phyloP scores from a whole-genome alignment of 1,140 invertebrate genomes.

The Dinoponera quadriceps region DNA sequence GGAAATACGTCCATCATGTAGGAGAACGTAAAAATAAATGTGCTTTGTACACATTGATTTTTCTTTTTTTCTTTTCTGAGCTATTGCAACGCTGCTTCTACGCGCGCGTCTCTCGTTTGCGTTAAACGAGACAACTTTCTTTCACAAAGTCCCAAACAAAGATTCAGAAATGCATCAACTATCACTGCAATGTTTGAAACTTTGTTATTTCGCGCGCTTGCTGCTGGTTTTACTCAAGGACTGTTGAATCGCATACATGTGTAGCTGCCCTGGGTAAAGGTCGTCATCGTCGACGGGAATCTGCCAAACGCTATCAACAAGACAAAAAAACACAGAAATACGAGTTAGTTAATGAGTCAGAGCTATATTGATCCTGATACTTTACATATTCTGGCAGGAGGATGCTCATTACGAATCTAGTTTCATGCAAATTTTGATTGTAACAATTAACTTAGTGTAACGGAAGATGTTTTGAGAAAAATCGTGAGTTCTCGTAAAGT shows the following conservation, averaged over 20 bases:
- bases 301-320: conserved; percentile 92
- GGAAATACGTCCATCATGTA: conserved; percentile 64
- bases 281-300: conserved; percentile 92
- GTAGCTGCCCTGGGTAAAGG: conserved; percentile 94
- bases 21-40: conserved; percentile 39
- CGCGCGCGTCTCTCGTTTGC: conserved; percentile 59
- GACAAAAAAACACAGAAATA: conserved; percentile 85
- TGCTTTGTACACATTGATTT: conserved; percentile 61
- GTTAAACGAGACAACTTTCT: conserved; percentile 48
- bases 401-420: conserved; percentile 59
- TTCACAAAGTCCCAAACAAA: conserved; percentile 69
- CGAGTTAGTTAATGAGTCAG: conserved; percentile 76
- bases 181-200: conserved; percentile 60
- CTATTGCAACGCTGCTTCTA: conserved; percentile 70
- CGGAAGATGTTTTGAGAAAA: background rate
- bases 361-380: conserved; percentile 74
- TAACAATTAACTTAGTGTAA: background rate
- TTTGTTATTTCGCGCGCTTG: conserved; percentile 76
- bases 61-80: conserved; percentile 37
- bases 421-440: conserved; percentile 3
- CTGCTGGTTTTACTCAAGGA: conserved; percentile 81
- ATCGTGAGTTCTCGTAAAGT: background rate
- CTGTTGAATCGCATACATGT: conserved; percentile 91
- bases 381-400: conserved; percentile 69
- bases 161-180: conserved; percentile 29